Percentiles rank a stretch among this genome's conserved stretches.
phyloP scores from a whole-genome alignment of 35 echinoderm and acorn worm species.

The Heliocidaris erythrogramma region DNA sequence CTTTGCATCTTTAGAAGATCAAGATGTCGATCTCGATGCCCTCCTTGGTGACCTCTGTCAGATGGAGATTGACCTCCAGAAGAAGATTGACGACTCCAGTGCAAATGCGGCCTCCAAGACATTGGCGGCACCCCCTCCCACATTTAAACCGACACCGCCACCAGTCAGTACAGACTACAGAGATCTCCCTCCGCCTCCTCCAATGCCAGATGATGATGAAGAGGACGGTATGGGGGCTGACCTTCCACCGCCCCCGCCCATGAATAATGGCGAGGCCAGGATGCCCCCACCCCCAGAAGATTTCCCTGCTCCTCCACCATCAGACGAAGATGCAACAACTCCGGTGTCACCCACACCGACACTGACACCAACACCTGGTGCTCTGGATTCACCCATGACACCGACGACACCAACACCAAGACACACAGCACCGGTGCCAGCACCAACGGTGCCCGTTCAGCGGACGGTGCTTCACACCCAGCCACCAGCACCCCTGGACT shows the following conservation, averaged over 20 bases:
- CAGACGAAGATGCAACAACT: neutral
- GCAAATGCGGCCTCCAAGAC: constrained; percentile 9
- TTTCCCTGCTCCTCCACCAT: neutral
- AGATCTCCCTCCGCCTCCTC: constrained; percentile 56
- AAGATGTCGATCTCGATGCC: constrained; percentile 99
- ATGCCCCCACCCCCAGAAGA: constrained; percentile 62
- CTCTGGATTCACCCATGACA: neutral
- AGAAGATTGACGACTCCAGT: constrained; percentile 59
- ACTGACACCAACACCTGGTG: constrained; percentile 24
- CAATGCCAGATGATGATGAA: neutral
- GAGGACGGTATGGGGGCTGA: constrained; percentile 25
- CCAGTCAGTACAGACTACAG: neutral
- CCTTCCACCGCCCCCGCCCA: constrained; percentile 67
- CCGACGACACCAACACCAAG: constrained; percentile 40
- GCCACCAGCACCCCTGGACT: constrained; percentile 19
- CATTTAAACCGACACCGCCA: neutral
- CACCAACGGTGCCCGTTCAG: neutral
- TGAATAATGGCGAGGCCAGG: constrained; percentile 17
- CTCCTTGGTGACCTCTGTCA: constrained; percentile 89
- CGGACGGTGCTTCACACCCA: constrained; percentile 23
- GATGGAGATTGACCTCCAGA: constrained; percentile 88
- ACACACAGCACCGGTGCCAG: constrained; percentile 32
- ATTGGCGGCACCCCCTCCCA: constrained; percentile 32
- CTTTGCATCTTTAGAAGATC: constrained; percentile 48
- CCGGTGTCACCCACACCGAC: constrained; percentile 46